Percentiles rank a stretch among this genome's conserved stretches.
These are phyloP conservation scores for Ceuthmochares aereus DNA, from an alignment of 2,113 vertebrate genomes.

Conservation along the genomic window DNA sequence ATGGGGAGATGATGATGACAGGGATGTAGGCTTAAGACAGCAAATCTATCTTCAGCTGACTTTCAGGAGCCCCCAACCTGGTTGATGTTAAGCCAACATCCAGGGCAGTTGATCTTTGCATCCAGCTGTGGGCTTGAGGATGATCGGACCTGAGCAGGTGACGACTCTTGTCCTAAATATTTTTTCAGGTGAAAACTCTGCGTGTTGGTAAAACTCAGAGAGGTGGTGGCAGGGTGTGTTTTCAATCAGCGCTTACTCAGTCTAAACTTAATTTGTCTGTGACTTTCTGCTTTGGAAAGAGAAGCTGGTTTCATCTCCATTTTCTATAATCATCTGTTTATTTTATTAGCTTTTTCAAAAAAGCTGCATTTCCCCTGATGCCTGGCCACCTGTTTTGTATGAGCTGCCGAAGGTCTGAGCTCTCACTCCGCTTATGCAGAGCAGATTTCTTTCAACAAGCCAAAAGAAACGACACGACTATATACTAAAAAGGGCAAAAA, in stretches of 20 bases:
- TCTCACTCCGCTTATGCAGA: not conserved
- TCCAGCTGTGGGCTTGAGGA: not conserved
- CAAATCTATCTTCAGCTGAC: not conserved
- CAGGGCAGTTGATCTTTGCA: not conserved
- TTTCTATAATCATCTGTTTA: constrained; percentile 27
- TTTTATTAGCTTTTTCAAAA: constrained; percentile 46
- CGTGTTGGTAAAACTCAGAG: not conserved
- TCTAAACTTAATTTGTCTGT: not conserved
- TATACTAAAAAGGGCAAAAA: constrained; percentile 32
- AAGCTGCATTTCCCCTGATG: not conserved
- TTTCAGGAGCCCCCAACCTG: fast-evolving
- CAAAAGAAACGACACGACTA: not conserved
- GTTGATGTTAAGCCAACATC: not conserved
- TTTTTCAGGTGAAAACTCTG: not conserved
- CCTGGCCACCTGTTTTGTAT: constrained; percentile 45
- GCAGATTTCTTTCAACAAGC: constrained; percentile 29
- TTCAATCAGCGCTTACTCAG: not conserved
- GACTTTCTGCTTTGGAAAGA: not conserved
- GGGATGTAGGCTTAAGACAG: not conserved
- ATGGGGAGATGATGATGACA: not conserved
- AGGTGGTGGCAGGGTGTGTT: not conserved
- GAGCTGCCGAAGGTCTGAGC: constrained; percentile 36
- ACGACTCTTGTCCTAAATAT: not conserved
- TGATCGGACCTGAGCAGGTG: not conserved
- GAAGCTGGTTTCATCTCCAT: not conserved